These are phyloP conservation scores for Glomeris maerens DNA, from an alignment of 1,140 invertebrate species.

Conservation along the genomic window DNA sequence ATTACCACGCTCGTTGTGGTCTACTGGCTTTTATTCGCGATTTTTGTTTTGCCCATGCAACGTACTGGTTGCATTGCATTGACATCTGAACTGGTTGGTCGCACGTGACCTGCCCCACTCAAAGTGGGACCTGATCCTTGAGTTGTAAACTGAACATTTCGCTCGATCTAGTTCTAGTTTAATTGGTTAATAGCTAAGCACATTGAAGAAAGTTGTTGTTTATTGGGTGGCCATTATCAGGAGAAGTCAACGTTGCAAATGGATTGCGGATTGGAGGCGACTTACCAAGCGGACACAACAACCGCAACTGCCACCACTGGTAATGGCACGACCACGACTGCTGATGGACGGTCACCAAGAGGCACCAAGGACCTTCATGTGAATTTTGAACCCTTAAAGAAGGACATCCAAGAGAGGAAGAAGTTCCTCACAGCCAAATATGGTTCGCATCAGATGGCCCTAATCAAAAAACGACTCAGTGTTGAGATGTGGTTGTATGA, in stretches of 20 bases:
- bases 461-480: constrained; percentile 81
- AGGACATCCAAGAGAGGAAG: constrained; percentile 65
- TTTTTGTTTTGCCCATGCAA: no score
- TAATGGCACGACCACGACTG: constrained; percentile 13
- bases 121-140: no score
- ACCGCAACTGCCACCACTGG: constrained; percentile 12
- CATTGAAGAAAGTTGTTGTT: no score
- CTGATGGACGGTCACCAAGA: neutral
- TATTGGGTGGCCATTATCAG: neutral
- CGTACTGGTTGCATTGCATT: no score
- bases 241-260: constrained; percentile 13
- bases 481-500: constrained; percentile 98
- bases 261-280: constrained; percentile 21
- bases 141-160: no score
- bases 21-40: no score
- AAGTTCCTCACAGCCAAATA: constrained; percentile 89
- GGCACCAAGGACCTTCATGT: constrained; percentile 58
- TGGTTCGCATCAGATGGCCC: constrained; percentile 89
- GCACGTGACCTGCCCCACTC: no score
- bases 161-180: no score
- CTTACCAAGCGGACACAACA: constrained; percentile 4
- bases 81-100: no score
- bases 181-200: no score
- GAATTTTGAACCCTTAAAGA: constrained; percentile 66
- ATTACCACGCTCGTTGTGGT: no score